A percentile compares a stretch with the other conserved stretches of the same genome.
Conservation (phyloP, 1,140 invertebrate species). For the Bombus impatiens region DNA sequence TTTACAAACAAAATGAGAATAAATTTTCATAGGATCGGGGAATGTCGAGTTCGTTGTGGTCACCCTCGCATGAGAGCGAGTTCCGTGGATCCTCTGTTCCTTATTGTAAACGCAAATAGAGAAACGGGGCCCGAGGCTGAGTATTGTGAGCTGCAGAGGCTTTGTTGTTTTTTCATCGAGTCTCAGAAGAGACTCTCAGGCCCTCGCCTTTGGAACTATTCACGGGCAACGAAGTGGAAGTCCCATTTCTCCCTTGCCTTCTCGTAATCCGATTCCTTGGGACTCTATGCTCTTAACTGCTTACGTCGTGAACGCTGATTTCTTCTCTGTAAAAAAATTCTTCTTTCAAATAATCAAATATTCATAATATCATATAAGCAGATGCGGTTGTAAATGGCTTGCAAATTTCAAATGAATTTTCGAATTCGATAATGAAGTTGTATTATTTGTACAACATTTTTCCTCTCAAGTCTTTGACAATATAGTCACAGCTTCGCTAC, state of each 20-base stretch:
- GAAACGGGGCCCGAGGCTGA: slow-evolving; percentile 34
- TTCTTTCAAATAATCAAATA: not conserved
- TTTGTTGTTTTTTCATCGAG: slow-evolving; percentile 78
- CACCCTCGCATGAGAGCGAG: slow-evolving; percentile 5
- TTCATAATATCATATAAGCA: too few relatives aligned
- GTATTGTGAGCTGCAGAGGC: slow-evolving; percentile 64
- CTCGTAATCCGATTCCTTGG: slow-evolving; percentile 58
- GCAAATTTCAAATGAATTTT: not conserved
- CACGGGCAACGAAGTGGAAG: slow-evolving; percentile 75
- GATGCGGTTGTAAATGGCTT: not conserved
- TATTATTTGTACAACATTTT: not conserved
- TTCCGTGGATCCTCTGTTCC: slow-evolving; percentile 11
- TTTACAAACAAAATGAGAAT: not conserved
- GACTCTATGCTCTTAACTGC: slow-evolving; percentile 9
- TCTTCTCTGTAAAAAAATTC: not conserved
- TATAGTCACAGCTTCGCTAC: not conserved
- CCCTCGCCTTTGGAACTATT: slow-evolving; percentile 71
- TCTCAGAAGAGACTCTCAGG: slow-evolving; percentile 51
- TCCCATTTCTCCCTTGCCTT: slow-evolving; percentile 67
- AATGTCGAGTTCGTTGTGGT: not conserved
- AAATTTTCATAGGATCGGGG: not conserved
- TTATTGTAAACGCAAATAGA: slow-evolving; percentile 60
- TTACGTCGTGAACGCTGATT: not conserved
- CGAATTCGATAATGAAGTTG: not conserved
- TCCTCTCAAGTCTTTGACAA: not conserved